These are phyloP conservation scores for Solea solea DNA, from an alignment of 2,113 vertebrate genomes.

Conservation along the genomic window DNA sequence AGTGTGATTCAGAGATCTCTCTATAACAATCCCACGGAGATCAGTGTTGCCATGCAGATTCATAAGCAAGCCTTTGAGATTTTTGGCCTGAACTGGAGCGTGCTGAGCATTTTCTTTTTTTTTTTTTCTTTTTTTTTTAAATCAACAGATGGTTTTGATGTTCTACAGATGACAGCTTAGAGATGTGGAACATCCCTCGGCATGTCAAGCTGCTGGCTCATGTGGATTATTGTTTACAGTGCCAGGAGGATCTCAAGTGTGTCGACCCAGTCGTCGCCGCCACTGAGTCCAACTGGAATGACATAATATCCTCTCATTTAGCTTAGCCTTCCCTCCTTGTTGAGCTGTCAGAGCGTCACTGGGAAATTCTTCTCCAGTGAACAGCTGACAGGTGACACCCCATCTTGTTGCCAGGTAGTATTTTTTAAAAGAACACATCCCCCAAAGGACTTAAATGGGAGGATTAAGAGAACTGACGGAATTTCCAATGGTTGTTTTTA, in stretches of 20 bases:
- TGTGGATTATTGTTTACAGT: constrained; percentile 57
- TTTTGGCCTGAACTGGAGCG: constrained; percentile 38
- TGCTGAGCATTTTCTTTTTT: constrained; percentile 18
- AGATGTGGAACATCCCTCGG: constrained; percentile 71
- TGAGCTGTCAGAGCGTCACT: constrained; percentile 46
- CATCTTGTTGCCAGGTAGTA: constrained; percentile 45
- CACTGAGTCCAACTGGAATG: constrained; percentile 56
- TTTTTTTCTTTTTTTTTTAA: neutral
- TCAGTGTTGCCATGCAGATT: constrained; percentile 11
- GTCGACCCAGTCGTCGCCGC: constrained; percentile 55
- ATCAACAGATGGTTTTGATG: constrained; percentile 79
- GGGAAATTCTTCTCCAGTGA: constrained; percentile 45
- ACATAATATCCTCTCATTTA: constrained; percentile 59
- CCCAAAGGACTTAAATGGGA: constrained; percentile 15
- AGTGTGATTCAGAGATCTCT: no score
- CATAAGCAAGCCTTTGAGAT: constrained; percentile 28
- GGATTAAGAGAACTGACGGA: neutral
- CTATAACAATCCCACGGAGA: neutral
- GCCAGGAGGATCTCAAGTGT: constrained; percentile 54
- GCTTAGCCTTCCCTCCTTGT: constrained; percentile 19
- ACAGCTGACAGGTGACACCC: constrained; percentile 64
- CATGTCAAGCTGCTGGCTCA: constrained; percentile 69
- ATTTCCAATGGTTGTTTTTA: neutral
- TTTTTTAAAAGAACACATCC: constrained; percentile 36
- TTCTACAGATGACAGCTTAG: constrained; percentile 75